Evolutionary conservation across 2,113 vertebrate species (phyloP).

Genomic region (Eolophus roseicapilla): DNA sequence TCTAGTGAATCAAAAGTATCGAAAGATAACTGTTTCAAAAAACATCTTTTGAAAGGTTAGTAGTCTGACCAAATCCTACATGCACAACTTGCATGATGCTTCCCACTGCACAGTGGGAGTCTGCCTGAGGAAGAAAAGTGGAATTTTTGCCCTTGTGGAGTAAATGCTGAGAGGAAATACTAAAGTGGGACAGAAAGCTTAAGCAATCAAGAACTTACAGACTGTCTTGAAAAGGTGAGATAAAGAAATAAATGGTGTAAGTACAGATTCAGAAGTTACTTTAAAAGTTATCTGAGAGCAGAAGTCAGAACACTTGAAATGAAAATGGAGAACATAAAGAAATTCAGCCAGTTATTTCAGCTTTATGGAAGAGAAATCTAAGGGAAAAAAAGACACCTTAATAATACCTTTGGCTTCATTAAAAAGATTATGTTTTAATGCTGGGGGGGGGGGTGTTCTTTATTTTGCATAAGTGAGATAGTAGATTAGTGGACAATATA

Average conservation of each 20-base stretch:
- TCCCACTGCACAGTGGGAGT: not conserved
- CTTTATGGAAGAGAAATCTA: not conserved
- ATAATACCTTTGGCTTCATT: not conserved
- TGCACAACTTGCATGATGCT: fast-evolving
- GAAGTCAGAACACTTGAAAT: not conserved
- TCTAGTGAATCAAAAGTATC: not conserved
- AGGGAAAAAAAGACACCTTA: not conserved
- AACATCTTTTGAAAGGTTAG: not conserved
- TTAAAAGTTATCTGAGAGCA: not conserved
- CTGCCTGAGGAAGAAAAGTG: not conserved
- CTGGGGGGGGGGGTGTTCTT: not conserved
- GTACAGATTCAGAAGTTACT: not conserved
- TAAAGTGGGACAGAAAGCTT: not conserved
- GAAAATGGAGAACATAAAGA: not conserved
- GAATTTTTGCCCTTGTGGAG: not conserved
- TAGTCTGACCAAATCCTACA: not conserved
- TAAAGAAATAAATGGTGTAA: not conserved
- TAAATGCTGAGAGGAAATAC: not conserved
- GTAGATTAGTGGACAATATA: not conserved
- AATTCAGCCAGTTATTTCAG: not conserved
- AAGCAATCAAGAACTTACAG: not conserved
- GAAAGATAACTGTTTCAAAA: not conserved
- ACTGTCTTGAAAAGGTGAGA: not conserved
- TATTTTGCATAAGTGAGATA: not conserved
- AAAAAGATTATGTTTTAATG: not conserved